Evolutionary conservation across 2,113 vertebrate species (phyloP).

Genomic region (Ceyx margarethae): DNA sequence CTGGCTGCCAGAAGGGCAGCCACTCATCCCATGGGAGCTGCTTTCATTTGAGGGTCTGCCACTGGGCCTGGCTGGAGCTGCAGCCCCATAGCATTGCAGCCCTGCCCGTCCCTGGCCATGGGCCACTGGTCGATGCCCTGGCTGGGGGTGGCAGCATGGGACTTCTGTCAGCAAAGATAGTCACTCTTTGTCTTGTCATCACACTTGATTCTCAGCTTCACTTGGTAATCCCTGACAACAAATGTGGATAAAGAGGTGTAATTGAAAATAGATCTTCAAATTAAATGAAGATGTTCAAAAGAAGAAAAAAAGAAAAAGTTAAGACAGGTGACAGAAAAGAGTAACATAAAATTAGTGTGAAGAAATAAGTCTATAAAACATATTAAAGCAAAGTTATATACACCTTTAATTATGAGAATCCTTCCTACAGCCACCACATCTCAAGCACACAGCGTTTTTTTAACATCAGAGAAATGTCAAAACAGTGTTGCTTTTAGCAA

Average conservation of each 20-base stretch:
- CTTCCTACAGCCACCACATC: slow-evolving; percentile 5
- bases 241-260: not conserved
- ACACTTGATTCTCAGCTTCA: rapidly evolving
- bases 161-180: not conserved
- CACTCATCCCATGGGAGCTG: not conserved
- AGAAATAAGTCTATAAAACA: not conserved
- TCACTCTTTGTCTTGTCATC: not conserved
- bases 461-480: not conserved
- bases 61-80: not conserved
- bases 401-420: not conserved
- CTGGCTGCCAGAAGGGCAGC: not conserved
- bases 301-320: not conserved
- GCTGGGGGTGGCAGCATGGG: rapidly evolving
- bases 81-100: not conserved
- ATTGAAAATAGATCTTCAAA: not conserved
- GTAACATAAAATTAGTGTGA: not conserved
- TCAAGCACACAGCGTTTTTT: not conserved
- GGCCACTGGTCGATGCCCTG: not conserved
- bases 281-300: not conserved
- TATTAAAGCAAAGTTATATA: not conserved
- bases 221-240: not conserved
- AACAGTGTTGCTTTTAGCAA: not conserved
- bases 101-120: not conserved
- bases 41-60: not conserved
- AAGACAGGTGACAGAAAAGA: not conserved